Evolutionary conservation across 2,113 vertebrate genomes (phyloP).

Genomic region (Leucosticte australis): DNA sequence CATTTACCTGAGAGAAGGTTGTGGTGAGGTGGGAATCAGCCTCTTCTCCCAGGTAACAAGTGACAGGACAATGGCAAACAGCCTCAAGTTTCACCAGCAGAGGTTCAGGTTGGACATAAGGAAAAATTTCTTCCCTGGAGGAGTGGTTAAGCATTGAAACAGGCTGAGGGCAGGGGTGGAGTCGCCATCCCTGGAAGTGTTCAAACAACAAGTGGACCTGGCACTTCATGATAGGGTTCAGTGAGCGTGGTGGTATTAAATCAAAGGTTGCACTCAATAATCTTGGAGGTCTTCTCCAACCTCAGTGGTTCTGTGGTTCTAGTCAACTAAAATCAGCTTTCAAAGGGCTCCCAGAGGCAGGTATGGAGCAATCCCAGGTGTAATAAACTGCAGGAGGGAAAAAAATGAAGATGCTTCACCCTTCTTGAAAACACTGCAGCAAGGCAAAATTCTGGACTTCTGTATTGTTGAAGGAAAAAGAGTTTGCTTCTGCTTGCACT

Average conservation of each 20-base stretch:
- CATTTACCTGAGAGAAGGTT: not conserved
- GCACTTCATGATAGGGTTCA: fast-evolving
- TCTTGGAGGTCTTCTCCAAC: not conserved
- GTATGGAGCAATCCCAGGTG: fast-evolving
- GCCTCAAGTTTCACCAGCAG: not conserved
- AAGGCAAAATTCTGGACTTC: not conserved
- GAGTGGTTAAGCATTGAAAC: not conserved
- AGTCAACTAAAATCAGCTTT: not conserved
- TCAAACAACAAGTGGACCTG: not conserved
- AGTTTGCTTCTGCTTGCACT: not conserved
- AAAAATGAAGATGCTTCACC: not conserved
- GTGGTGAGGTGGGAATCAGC: not conserved
- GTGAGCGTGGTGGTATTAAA: not conserved
- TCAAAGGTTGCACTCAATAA: not conserved
- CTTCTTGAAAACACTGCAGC: not conserved
- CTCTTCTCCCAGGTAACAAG: not conserved
- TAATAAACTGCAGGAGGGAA: not conserved
- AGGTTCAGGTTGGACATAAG: not conserved
- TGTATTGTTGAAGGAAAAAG: not conserved
- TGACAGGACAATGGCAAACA: not conserved
- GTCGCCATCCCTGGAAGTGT: not conserved
- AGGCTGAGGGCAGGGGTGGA: not conserved
- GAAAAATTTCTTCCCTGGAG: not conserved
- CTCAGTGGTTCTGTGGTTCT: not conserved
- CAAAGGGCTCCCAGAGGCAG: not conserved